Evolutionary conservation across 2,888 invertebrate species (phyloP), one percentile per base, ranked within the genome.

Genomic region (Stomorhina lunata): DNA sequence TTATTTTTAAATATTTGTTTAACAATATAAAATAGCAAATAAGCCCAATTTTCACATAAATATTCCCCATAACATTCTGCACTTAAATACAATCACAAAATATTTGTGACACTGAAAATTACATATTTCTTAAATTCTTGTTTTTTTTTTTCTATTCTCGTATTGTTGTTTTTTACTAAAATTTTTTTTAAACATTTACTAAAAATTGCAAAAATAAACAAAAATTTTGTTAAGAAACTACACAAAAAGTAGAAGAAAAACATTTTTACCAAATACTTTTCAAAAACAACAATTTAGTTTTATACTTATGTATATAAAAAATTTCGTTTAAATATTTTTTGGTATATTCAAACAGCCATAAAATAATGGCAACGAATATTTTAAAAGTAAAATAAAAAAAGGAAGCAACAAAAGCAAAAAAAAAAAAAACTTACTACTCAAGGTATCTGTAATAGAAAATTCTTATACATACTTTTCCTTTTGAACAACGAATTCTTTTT

Each of bases 271-370:
- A 40, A 68, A 59, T 59, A 59, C 29, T 68, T 77, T 61, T 40
- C 1, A 37, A 22, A 48, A 59, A 59, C 32, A 77, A 77, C 29
- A 61, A 34, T 76, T 48, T 68, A 59, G 27, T 37, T 68, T 63
- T 20, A 37, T 34, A n/a, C n/a, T 37, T 37, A 12, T n/a, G n/a
- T 27, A 4, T 55, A 10, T 27, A 29, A 12, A 45, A 45, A 27
- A 29, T 17, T 25, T 61, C 40, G 25, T 27, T 9, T 22, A 48
- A 15, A 20, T 40, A 15, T 29, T 15, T 53, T 63, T 6, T 48
- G n/a, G n/a, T n/a, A n/a, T n/a, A n/a, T 2, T 53, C 4, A 4
- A 22, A 40, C 34, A 50, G 59, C 25, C n/a, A 27, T 59, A 27
- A 48, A 57, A 45, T 48, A 48, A 55, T 57, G 29, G 32, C 17